phyloP scores from a whole-genome alignment of 2,888 invertebrate species.

The Agrochola macilenta region DNA sequence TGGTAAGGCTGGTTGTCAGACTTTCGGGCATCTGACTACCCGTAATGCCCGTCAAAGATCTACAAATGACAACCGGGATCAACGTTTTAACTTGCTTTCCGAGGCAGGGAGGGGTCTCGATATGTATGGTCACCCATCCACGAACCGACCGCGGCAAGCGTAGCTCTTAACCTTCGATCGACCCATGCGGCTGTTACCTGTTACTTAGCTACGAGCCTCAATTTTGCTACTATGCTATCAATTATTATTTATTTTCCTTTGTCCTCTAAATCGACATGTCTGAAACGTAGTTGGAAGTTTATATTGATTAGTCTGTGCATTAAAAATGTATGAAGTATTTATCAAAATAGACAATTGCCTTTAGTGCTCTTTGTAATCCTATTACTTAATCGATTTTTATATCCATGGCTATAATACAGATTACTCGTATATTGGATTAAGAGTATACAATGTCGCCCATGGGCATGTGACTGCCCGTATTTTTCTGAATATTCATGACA shows the following conservation, averaged over 20 bases:
- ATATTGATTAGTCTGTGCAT: neutral
- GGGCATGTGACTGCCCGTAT: too few species aligned
- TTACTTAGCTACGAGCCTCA: neutral
- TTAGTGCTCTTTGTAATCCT: neutral
- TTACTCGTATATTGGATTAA: conserved; percentile 6
- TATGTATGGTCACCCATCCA: neutral
- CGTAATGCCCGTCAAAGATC: neutral
- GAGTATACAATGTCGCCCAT: too few species aligned
- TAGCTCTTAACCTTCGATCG: neutral
- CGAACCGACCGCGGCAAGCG: neutral
- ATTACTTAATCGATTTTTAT: conserved; percentile 10
- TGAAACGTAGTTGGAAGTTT: neutral
- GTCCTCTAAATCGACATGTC: neutral
- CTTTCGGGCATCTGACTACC: neutral
- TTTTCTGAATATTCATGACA: too few species aligned
- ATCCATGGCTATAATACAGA: neutral
- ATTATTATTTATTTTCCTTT: neutral
- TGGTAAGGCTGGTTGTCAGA: neutral
- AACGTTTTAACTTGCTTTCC: neutral
- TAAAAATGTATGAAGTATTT: conserved; percentile 4
- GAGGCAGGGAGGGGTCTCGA: neutral
- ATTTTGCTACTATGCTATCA: neutral
- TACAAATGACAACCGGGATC: neutral
- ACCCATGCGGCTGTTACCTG: neutral
- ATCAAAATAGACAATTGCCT: conserved; percentile 1